These are phyloP conservation scores for Pycnomerus fuliginosus DNA, from an alignment of 2,888 invertebrate genomes.

Conservation along the genomic window DNA sequence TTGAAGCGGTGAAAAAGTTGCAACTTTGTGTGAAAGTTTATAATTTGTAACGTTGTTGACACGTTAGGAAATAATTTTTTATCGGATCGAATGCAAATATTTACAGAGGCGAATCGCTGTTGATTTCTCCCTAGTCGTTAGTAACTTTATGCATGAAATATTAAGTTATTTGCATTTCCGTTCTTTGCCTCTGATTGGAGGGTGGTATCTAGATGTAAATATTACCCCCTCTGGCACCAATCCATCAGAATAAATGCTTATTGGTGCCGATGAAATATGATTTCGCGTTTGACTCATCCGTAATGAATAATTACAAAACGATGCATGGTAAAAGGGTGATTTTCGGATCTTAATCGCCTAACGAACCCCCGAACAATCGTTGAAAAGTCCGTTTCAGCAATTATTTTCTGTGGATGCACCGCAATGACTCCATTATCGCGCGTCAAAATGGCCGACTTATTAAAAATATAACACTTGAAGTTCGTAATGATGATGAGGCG, in stretches of 20 bases:
- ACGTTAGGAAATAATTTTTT: too few relatives aligned
- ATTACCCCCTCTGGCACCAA: conserved; percentile 21
- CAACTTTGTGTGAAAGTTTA: too few relatives aligned
- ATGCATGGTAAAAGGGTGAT: conserved; percentile 11
- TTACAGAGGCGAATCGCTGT: conserved; percentile 7
- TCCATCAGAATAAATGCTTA: conserved; percentile 19
- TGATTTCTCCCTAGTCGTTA: conserved; percentile 4
- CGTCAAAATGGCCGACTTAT: conserved; percentile 43
- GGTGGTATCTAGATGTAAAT: conserved; percentile 25
- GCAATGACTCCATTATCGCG: conserved; percentile 7
- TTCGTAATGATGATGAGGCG: conserved; percentile 32
- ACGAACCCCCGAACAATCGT: conserved; percentile 10
- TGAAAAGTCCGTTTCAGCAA: too few relatives aligned
- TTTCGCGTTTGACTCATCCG: conserved; percentile 23
- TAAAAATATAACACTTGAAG: conserved; percentile 39
- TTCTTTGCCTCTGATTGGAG: conserved; percentile 16
- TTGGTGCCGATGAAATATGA: conserved; percentile 19
- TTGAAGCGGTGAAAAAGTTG: too few relatives aligned
- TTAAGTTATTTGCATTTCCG: conserved; percentile 28
- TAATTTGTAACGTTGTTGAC: too few relatives aligned
- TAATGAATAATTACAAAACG: conserved; percentile 19
- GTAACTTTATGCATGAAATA: conserved; percentile 27
- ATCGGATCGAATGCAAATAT: conserved; percentile 10
- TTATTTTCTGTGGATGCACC: conserved; percentile 4
- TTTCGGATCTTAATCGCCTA: conserved; percentile 14